Evolutionary conservation across 2,797 vertebrate species (phyloP), one percentile per base, ranked within the genome.

Genomic region (Percopsis omiscomaycus): DNA sequence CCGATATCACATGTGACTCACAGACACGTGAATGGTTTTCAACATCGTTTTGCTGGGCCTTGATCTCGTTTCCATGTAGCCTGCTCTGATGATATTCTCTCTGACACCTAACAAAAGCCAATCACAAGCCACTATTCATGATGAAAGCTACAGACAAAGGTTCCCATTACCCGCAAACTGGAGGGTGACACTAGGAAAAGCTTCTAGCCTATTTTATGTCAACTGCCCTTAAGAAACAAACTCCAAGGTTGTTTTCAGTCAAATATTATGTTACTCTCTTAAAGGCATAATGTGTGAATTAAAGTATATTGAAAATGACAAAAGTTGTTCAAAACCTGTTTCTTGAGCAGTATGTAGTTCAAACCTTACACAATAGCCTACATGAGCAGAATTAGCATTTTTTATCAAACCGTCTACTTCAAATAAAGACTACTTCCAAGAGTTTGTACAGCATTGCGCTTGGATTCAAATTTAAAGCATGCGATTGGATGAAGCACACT

Each of bases 71-170:
- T 49, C 48, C n/a, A 4, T 62, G 4, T 22, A 47, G 12, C n/a
- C 22, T 22, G 22, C 22, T 22, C 22, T 22, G 10, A 14, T 28
- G 12, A 27, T 42, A 30, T 28, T 80, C 50, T 9, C 8, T 56
- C 30, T 28, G 56, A 60, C 27, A 69, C 46, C 8, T 47, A 37
- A 73, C 64, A 59, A 58, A 68, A 73, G 46, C 50, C 62, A 77
- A 61, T 73, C 59, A 64, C 29, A 5, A 6, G 15, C 27, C 29
- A 47, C 22, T 61, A 46, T 71, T 69, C 60, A 3, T 59, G 11
- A 54, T 12, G 27, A 11, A 52, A 3, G 44, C n/a, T 56, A 16
- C 37, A 29, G 15, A 61, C 28, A 58, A 73, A n/a, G 8, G n/a
- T 37, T 65, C 5, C 56, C 54, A 64, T 74, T 53, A 52, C 4